Conservation (phyloP, 2,797 vertebrate species). For the Eleutherodactylus coqui region DNA sequence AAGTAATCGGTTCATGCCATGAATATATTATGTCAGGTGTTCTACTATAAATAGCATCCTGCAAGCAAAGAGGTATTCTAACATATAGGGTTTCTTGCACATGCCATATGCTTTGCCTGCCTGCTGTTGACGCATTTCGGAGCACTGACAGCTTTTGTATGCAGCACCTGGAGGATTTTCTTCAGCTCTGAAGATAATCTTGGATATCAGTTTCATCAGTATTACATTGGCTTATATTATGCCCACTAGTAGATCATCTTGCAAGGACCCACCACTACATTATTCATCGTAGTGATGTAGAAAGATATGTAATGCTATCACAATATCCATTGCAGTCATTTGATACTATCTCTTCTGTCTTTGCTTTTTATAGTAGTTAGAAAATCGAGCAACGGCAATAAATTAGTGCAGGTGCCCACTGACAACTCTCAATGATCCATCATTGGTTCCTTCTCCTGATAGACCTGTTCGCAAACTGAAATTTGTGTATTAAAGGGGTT, state of each 20-base stretch:
- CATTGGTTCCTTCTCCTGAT: background rate
- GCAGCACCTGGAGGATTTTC: background rate
- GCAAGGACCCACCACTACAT: background rate
- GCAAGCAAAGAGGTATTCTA: background rate
- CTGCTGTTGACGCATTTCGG: conserved; percentile 13
- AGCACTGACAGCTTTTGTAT: conserved; percentile 17
- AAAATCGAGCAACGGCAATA: background rate
- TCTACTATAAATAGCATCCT: background rate
- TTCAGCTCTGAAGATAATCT: background rate
- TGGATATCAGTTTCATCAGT: conserved; percentile 6
- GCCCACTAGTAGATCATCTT: background rate
- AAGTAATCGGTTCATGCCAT: background rate
- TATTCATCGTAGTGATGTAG: background rate
- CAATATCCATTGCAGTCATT: background rate
- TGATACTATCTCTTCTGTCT: background rate
- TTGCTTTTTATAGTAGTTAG: background rate
- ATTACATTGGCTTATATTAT: conserved; percentile 12
- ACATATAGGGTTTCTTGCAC: conserved; percentile 22
- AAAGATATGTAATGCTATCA: background rate
- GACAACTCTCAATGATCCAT: background rate
- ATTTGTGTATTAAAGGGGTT: too few relatives aligned
- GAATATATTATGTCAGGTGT: conserved; percentile 23
- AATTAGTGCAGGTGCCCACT: background rate
- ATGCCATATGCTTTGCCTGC: conserved; percentile 24
- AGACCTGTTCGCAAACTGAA: background rate